Percentiles rank a stretch among this genome's conserved stretches.
These are phyloP conservation scores for Theristicus caerulescens DNA, from an alignment of 2,113 vertebrate genomes.

Conservation along the genomic window DNA sequence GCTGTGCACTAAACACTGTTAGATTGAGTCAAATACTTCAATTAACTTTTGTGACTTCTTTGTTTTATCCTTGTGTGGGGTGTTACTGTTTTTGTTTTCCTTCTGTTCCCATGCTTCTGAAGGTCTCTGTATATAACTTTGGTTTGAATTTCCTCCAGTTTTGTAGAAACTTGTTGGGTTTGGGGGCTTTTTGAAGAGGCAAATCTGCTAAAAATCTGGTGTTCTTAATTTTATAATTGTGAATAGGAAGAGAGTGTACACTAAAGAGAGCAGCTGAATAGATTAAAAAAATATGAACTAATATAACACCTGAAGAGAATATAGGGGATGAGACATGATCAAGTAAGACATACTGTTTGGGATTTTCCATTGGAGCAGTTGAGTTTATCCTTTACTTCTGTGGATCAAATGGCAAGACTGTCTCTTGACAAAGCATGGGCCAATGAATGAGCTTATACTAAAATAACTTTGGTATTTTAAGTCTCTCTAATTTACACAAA, in stretches of 20 bases:
- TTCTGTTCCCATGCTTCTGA: background rate
- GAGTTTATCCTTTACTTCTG: background rate
- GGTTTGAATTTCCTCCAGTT: background rate
- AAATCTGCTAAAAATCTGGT: background rate
- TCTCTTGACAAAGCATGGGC: background rate
- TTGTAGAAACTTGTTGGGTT: background rate
- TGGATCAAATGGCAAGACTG: background rate
- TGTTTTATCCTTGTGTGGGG: background rate
- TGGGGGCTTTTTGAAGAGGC: background rate
- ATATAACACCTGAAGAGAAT: background rate
- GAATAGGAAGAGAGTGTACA: background rate
- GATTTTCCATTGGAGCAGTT: background rate
- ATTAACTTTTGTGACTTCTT: background rate
- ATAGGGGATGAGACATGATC: background rate
- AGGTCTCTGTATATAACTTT: background rate
- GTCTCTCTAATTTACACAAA: background rate
- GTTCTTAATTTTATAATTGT: background rate
- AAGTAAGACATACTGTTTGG: background rate
- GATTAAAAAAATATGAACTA: background rate
- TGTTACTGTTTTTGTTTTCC: background rate
- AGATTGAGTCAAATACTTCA: background rate
- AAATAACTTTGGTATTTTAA: background rate
- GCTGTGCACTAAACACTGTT: background rate
- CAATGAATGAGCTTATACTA: background rate
- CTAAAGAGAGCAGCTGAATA: background rate